Percentiles rank a stretch among this genome's conserved stretches.
phyloP scores from a whole-genome alignment of 1,140 invertebrate species.

The Lucilia cuprina region DNA sequence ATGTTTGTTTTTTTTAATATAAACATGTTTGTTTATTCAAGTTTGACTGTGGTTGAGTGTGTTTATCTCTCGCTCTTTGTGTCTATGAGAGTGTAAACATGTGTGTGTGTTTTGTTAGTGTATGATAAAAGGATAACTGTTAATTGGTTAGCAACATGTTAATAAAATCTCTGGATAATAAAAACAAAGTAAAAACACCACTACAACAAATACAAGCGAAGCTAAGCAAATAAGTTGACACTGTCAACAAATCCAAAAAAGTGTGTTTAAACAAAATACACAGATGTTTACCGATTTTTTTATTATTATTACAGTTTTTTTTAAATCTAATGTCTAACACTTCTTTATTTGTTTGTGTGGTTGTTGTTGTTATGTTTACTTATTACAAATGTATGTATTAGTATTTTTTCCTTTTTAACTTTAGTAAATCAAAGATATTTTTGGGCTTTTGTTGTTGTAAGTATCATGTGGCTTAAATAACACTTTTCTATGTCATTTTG shows the following conservation, averaged over 20 bases:
- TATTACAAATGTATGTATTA: neutral
- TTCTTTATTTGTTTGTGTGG: too few species aligned
- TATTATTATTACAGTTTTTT: too few species aligned
- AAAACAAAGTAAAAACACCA: constrained; percentile 4
- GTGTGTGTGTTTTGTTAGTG: neutral
- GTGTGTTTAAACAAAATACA: neutral
- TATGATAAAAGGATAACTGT: neutral
- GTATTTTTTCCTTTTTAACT: neutral
- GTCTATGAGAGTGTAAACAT: neutral
- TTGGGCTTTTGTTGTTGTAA: neutral
- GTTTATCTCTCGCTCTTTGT: neutral
- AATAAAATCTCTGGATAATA: constrained; percentile 20
- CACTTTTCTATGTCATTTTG: neutral
- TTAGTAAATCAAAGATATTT: neutral
- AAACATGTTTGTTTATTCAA: constrained; percentile 17
- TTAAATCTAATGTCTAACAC: too few species aligned
- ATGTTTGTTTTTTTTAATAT: neutral
- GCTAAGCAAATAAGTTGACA: neutral
- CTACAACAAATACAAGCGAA: neutral
- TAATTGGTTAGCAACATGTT: constrained; percentile 35
- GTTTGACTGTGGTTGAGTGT: constrained; percentile 1
- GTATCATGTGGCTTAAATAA: neutral
- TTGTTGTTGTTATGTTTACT: neutral
- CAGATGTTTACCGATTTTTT: too few species aligned
- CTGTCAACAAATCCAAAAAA: neutral